Evolutionary conservation across 2,888 invertebrate genomes (phyloP).

Genomic region (Nymphalis c-album): DNA sequence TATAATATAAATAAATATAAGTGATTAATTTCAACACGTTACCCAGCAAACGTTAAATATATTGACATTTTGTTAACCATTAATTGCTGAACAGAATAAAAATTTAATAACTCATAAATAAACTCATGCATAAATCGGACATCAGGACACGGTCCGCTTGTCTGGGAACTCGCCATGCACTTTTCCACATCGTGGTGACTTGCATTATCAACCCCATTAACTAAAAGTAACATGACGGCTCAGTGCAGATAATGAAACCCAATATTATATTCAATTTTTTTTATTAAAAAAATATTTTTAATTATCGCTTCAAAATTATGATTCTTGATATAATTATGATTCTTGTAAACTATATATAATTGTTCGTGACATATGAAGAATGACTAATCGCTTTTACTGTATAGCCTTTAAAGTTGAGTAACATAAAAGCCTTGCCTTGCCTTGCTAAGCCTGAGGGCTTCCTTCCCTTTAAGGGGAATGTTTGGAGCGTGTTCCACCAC

Average conservation of each 20-base stretch:
- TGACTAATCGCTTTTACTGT: background rate
- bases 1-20: too few relatives aligned
- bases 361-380: background rate
- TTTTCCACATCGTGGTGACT: conserved; percentile 24
- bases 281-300: conserved; percentile 6
- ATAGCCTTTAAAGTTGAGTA: too few relatives aligned
- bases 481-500: too few relatives aligned
- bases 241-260: conserved; percentile 16
- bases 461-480: too few relatives aligned
- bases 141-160: conserved; percentile 16
- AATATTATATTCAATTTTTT: background rate
- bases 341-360: background rate
- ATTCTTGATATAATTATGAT: background rate
- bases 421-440: too few relatives aligned
- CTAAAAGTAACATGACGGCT: conserved; percentile 19
- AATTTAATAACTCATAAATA: background rate
- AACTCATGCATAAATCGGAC: conserved; percentile 1
- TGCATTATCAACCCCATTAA: conserved; percentile 24
- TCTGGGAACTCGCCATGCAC: conserved; percentile 24
- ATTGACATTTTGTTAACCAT: too few relatives aligned
- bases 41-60: too few relatives aligned
- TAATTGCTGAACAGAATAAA: too few relatives aligned
- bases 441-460: too few relatives aligned
- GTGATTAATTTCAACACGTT: too few relatives aligned
- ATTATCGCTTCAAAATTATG: background rate